phyloP scores from a whole-genome alignment of 2,113 vertebrate genomes.

The Tachysurus vachellii region DNA sequence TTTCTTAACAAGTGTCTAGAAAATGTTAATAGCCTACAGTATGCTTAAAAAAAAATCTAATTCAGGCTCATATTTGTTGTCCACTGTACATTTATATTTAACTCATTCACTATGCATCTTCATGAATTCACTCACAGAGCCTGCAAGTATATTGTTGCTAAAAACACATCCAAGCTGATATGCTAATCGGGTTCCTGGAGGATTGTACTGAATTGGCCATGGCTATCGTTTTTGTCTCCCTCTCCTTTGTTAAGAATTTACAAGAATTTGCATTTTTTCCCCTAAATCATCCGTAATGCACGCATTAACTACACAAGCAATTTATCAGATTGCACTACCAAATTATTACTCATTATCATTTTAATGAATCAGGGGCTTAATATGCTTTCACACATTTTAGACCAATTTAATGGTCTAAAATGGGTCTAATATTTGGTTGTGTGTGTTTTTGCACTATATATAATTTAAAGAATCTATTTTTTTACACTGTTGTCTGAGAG shows the following conservation, averaged over 20 bases:
- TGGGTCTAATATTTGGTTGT: not conserved
- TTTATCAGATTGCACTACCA: not conserved
- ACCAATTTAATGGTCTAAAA: not conserved
- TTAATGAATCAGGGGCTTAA: slow-evolving; percentile 8
- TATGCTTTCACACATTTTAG: not conserved
- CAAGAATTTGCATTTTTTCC: not conserved
- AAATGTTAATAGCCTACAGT: not conserved
- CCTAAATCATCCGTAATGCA: slow-evolving; percentile 6
- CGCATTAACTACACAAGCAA: not conserved
- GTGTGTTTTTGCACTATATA: not conserved
- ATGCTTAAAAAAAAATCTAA: not conserved
- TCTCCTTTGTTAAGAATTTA: not conserved
- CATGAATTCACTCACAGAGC: not conserved
- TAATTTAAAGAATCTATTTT: not conserved
- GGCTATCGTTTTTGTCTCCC: not conserved
- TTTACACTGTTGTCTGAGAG: not conserved
- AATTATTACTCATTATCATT: slow-evolving; percentile 1
- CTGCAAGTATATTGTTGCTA: not conserved
- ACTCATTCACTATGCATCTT: not conserved
- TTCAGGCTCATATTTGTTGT: not conserved
- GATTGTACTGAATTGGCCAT: not conserved
- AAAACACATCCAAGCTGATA: not conserved
- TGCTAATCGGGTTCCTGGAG: not conserved
- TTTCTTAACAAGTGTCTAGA: not conserved
- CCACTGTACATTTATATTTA: not conserved